Evolutionary conservation across 1,140 invertebrate genomes (phyloP), one percentile per base, ranked within the genome.

Genomic region (Leptinotarsa texana): DNA sequence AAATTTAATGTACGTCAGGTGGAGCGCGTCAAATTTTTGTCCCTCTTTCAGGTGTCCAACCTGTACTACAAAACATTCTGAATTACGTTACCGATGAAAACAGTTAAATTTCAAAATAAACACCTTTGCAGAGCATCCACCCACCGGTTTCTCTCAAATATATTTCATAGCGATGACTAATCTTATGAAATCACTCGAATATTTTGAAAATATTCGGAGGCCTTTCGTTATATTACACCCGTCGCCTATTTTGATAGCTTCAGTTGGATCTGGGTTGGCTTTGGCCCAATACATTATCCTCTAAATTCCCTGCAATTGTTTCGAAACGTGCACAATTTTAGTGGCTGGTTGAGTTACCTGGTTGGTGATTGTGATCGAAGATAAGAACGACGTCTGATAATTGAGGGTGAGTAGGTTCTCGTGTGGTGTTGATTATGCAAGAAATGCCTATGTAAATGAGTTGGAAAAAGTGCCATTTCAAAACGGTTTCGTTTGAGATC

Each of bases 311-410:
- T 6, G 68, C 22, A 24, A 69, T 69, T 69, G 68, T 69, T 69
- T 69, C 18, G 42, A 47, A 47, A 22, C 68, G 42, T 42, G 3
- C 68, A 69, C 68, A 69, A 49, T 48, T 49, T 69, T 69, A 51
- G 68, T 69, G 68, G 42, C 68, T 69, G 27, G 33, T 69, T n/a
- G 8, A 69, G 68, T 69, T 69, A 27, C 65, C 65, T 67, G 65
- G 27, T 67, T 67, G 65, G 8, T 67, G 42, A 22, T 42, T 13
- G 65, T 57, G 51, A 57, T 57, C 51, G 17, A n/a, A 57, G 15
- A 57, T n/a, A 15, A 17, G 51, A 57, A 57, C 51, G 51, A 17
- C 33, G 33, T 42, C 33, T 33, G 33, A 42, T 42, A 42, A 42
- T 42, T 42, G 33, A 42, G 17, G 51, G 51, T 57, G n/a, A 57